Evolutionary conservation across 2,113 vertebrate species (phyloP).

Genomic region (Cryptomyrus ogoouensis): DNA sequence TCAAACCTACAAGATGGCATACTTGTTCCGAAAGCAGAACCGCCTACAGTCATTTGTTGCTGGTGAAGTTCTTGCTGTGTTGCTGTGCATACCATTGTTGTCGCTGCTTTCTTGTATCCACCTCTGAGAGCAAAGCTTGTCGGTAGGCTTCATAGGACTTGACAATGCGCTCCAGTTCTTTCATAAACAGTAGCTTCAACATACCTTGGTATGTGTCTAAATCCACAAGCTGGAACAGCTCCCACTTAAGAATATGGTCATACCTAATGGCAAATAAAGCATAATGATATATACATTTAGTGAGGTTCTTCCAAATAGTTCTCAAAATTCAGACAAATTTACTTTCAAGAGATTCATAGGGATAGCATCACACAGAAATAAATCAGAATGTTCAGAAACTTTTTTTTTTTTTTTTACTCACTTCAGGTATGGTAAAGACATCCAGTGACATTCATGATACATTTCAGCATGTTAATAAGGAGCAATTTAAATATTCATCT

Average conservation of each 20-base stretch:
- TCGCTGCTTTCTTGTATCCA: slow-evolving; percentile 85
- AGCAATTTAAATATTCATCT: too few relatives aligned
- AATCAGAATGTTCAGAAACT: too few relatives aligned
- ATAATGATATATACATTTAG: neutral
- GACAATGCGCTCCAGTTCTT: slow-evolving; percentile 95
- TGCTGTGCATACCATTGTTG: slow-evolving; percentile 91
- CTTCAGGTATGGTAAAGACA: too few relatives aligned
- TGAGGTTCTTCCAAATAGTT: neutral
- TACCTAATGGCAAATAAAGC: slow-evolving; percentile 64
- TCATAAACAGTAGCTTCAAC: slow-evolving; percentile 98
- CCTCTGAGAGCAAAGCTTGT: slow-evolving; percentile 82
- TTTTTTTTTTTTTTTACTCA: too few relatives aligned
- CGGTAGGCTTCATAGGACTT: slow-evolving; percentile 93
- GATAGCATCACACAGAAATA: too few relatives aligned
- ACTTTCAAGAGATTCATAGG: too few relatives aligned
- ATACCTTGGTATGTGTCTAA: slow-evolving; percentile 98
- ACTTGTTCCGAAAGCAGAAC: too few relatives aligned
- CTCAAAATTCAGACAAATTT: too few relatives aligned
- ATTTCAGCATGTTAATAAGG: too few relatives aligned
- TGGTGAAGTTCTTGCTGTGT: slow-evolving; percentile 75
- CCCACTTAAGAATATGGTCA: slow-evolving; percentile 98
- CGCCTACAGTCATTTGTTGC: slow-evolving; percentile 54
- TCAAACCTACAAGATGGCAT: neutral
- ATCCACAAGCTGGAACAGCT: slow-evolving; percentile 95
- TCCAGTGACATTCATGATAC: too few relatives aligned